Evolutionary conservation across 1,140 invertebrate genomes (phyloP).

Genomic region (Drosophila mojavensis): DNA sequence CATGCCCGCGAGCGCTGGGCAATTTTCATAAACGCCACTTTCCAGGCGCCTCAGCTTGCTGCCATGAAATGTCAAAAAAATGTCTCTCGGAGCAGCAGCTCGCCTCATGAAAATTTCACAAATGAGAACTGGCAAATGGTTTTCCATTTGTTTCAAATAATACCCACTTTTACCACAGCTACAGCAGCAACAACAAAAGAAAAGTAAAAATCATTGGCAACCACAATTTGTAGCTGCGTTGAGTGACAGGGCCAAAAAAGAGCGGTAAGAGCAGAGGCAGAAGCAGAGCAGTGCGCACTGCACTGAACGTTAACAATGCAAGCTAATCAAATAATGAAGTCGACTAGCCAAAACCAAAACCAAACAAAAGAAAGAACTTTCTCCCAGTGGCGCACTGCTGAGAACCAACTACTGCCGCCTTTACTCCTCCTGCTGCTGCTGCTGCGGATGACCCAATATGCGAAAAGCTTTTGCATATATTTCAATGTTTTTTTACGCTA

Average conservation of each 20-base stretch:
- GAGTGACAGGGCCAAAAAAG: constrained; percentile 41
- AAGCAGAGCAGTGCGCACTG: constrained; percentile 35
- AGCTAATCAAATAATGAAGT: constrained; percentile 81
- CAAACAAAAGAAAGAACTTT: constrained; percentile 76
- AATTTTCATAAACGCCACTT: constrained; percentile 74
- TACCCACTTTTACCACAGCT: constrained; percentile 70
- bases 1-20: constrained; percentile 40
- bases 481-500: constrained; percentile 81
- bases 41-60: constrained; percentile 55
- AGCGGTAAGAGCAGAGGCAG: constrained; percentile 3
- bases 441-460: constrained; percentile 65
- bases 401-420: constrained; percentile 15
- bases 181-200: too few species aligned
- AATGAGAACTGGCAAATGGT: constrained; percentile 51
- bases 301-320: constrained; percentile 68
- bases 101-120: constrained; percentile 46
- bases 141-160: constrained; percentile 73
- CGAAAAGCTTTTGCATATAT: constrained; percentile 74
- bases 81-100: constrained; percentile 44
- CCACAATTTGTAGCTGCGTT: constrained; percentile 33
- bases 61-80: constrained; percentile 23
- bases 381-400: constrained; percentile 32
- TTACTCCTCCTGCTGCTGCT: constrained; percentile 5
- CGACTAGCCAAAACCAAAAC: constrained; percentile 50
- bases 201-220: constrained; percentile 4